Percentiles rank a stretch among this genome's conserved stretches.
Evolutionary conservation across 2,113 vertebrate species (phyloP).

Genomic region (Megalops atlanticus): DNA sequence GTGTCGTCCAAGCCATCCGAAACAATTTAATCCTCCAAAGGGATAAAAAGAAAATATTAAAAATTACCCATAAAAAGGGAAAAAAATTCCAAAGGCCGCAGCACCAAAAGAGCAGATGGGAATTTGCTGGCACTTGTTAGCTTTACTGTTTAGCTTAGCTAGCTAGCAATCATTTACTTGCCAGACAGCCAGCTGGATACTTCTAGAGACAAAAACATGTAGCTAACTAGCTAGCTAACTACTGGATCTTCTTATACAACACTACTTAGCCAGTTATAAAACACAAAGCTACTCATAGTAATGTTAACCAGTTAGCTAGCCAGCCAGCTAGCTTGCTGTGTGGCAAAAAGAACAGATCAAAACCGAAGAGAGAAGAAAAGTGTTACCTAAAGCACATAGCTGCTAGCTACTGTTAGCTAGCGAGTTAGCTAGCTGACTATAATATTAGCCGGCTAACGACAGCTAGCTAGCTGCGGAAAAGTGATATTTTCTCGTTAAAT

Average conservation of each 20-base stretch:
- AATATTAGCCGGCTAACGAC: neutral
- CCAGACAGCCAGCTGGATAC: too few species aligned
- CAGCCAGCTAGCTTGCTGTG: too few species aligned
- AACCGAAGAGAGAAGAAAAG: too few species aligned
- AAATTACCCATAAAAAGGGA: slow-evolving; percentile 33
- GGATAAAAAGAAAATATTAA: neutral
- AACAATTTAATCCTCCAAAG: neutral
- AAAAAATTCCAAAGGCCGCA: slow-evolving; percentile 58
- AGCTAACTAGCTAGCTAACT: too few species aligned
- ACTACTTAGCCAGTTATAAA: neutral
- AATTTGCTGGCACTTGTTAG: slow-evolving; percentile 45
- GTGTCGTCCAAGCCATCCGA: slow-evolving; percentile 38
- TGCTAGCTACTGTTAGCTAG: neutral
- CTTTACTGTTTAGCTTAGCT: neutral
- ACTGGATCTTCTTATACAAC: too few species aligned
- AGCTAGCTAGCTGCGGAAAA: slow-evolving; percentile 16
- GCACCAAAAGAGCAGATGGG: slow-evolving; percentile 48
- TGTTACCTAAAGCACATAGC: too few species aligned
- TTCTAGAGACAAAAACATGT: slow-evolving; percentile 8
- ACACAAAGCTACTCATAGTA: neutral
- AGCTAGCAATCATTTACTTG: neutral
- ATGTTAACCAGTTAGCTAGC: slow-evolving; percentile 18
- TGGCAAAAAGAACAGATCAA: too few species aligned
- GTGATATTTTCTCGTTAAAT: neutral
- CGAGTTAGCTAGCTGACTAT: too few species aligned